phyloP scores from a whole-genome alignment of 2,888 invertebrate genomes.

The Scaptomyza tumidula region DNA sequence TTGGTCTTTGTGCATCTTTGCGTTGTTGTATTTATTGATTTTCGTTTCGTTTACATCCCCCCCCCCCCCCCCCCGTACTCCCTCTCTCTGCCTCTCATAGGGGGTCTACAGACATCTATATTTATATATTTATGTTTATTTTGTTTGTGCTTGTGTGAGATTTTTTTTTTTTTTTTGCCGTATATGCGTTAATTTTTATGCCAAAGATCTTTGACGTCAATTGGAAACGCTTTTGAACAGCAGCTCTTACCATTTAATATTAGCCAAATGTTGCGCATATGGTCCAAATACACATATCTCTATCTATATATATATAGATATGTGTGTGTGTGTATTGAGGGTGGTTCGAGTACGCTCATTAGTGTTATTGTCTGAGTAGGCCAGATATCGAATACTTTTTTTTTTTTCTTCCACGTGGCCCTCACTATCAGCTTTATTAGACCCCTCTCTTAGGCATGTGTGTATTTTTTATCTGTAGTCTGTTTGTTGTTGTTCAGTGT shows the following conservation, averaged over 20 bases:
- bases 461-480: slow-evolving; percentile 23
- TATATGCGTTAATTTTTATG: slow-evolving; percentile 71
- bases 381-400: background rate
- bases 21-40: slow-evolving; percentile 50
- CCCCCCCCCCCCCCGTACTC: too few species aligned
- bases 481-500: slow-evolving; percentile 24
- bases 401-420: slow-evolving; percentile 33
- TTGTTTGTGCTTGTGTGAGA: slow-evolving; percentile 10
- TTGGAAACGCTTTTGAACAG: slow-evolving; percentile 33
- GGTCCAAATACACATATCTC: slow-evolving; percentile 32
- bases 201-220: slow-evolving; percentile 53
- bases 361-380: slow-evolving; percentile 8
- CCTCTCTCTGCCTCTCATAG: background rate
- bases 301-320: background rate
- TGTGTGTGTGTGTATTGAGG: slow-evolving; percentile 15
- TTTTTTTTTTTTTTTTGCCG: too few species aligned
- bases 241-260: slow-evolving; percentile 19
- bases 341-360: slow-evolving; percentile 21
- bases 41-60: slow-evolving; percentile 5
- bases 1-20: slow-evolving; percentile 22
- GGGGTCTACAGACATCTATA: slow-evolving; percentile 11
- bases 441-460: slow-evolving; percentile 23
- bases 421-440: slow-evolving; percentile 39
- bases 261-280: slow-evolving; percentile 45
- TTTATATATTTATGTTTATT: background rate